Evolutionary conservation across 2,888 invertebrate species (phyloP).

Genomic region (Stratiomys singularior): DNA sequence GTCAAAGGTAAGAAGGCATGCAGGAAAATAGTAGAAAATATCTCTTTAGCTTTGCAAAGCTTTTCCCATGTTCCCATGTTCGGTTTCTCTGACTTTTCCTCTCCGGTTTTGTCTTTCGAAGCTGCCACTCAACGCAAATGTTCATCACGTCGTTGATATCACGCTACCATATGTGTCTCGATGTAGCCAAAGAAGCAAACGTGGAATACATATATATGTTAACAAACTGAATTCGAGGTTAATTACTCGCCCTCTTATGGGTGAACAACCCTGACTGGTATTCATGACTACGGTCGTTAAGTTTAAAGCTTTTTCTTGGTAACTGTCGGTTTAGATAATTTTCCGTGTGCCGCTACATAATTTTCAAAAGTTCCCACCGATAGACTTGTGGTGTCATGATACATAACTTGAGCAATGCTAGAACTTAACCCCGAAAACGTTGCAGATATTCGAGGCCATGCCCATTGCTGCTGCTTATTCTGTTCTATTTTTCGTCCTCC

Average conservation of each 20-base stretch:
- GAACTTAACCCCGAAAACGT: too few species aligned
- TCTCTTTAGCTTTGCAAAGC: not conserved
- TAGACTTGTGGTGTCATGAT: too few species aligned
- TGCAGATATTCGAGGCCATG: too few species aligned
- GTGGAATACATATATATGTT: conserved; percentile 14
- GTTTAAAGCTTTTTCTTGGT: not conserved
- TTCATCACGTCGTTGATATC: too few species aligned
- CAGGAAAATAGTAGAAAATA: not conserved
- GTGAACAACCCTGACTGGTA: conserved; percentile 42
- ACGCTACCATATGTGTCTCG: too few species aligned
- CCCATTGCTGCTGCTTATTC: too few species aligned
- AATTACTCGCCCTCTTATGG: conserved; percentile 36
- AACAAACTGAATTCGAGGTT: conserved; percentile 46
- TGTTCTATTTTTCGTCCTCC: too few species aligned
- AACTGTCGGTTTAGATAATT: not conserved
- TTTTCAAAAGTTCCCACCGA: too few species aligned
- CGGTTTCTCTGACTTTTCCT: not conserved
- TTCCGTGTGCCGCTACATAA: too few species aligned
- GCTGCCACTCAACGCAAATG: too few species aligned
- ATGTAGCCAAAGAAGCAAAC: not conserved
- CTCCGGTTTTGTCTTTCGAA: not conserved
- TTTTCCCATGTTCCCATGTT: conserved; percentile 6
- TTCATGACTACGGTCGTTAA: conserved; percentile 18
- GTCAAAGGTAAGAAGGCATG: not conserved
- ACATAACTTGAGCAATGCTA: too few species aligned